Evolutionary conservation across 92 coral and sea anemone species (phyloP).

Genomic region (Epizoanthus scotinus): DNA sequence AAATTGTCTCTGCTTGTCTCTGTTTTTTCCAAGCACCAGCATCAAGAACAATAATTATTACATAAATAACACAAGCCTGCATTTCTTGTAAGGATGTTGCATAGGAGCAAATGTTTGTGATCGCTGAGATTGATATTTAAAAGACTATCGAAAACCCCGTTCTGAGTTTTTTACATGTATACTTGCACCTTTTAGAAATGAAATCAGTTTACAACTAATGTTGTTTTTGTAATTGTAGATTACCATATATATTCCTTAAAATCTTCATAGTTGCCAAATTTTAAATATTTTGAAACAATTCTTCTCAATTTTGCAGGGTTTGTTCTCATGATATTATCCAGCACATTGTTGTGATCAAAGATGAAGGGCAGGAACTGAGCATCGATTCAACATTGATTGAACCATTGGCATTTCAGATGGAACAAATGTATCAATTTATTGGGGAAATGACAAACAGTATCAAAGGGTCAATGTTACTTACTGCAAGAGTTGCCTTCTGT

Average conservation of each 20-base stretch:
- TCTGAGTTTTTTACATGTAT: too few relatives aligned
- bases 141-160: too few relatives aligned
- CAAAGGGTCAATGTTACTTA: conserved; percentile 45
- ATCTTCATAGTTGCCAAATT: background rate
- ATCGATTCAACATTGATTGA: conserved; percentile 74
- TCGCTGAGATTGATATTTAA: too few relatives aligned
- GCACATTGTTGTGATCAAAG: conserved; percentile 64
- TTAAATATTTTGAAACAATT: too few relatives aligned
- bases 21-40: too few relatives aligned
- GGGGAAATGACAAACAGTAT: conserved; percentile 52
- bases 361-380: conserved; percentile 56
- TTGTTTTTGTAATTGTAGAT: background rate
- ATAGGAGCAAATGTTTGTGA: too few relatives aligned
- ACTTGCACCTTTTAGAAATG: too few relatives aligned
- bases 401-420: conserved; percentile 78
- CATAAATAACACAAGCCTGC: too few relatives aligned
- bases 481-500: conserved; percentile 72
- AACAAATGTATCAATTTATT: conserved; percentile 78
- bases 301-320: conserved; percentile 46
- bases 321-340: conserved; percentile 63
- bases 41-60: too few relatives aligned
- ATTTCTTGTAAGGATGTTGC: too few relatives aligned
- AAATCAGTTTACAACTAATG: too few relatives aligned
- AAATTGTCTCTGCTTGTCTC: too few relatives aligned
- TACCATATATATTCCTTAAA: background rate